These are phyloP conservation scores for Megatriorchis doriae DNA, from an alignment of 2,113 vertebrate species.

Conservation along the genomic window DNA sequence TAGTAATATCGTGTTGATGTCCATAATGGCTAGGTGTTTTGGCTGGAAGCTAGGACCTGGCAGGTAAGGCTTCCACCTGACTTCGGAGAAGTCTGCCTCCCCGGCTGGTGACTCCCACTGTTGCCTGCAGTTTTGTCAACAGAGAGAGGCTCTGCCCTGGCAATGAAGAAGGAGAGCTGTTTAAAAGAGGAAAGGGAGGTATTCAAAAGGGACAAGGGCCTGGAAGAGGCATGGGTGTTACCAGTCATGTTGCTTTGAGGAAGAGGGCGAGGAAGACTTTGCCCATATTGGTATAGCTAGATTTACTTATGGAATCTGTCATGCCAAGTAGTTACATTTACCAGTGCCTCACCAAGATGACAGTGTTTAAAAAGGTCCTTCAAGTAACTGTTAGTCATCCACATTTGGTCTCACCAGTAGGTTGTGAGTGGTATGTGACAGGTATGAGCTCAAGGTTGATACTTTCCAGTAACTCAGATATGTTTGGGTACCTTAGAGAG, in stretches of 20 bases:
- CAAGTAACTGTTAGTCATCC: not conserved
- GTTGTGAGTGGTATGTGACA: not conserved
- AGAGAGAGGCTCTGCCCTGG: not conserved
- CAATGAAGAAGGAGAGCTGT: not conserved
- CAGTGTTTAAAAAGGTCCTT: not conserved
- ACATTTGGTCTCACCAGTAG: not conserved
- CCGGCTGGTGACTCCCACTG: not conserved
- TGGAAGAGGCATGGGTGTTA: not conserved
- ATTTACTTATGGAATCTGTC: not conserved
- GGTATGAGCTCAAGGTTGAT: not conserved
- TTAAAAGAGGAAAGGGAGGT: not conserved
- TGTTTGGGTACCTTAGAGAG: not conserved
- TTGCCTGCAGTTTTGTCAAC: not conserved
- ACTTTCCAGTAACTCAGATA: not conserved
- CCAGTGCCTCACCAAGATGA: not conserved
- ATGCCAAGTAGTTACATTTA: not conserved
- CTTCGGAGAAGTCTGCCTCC: not conserved
- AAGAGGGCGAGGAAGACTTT: not conserved
- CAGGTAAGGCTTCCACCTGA: not conserved
- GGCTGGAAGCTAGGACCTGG: not conserved
- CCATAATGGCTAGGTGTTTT: not conserved
- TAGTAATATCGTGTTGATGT: not conserved
- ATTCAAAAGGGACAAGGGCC: not conserved
- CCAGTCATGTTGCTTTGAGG: not conserved
- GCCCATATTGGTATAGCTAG: not conserved